Evolutionary conservation across 1,140 invertebrate species (phyloP).

Genomic region (Dryas iulia): DNA sequence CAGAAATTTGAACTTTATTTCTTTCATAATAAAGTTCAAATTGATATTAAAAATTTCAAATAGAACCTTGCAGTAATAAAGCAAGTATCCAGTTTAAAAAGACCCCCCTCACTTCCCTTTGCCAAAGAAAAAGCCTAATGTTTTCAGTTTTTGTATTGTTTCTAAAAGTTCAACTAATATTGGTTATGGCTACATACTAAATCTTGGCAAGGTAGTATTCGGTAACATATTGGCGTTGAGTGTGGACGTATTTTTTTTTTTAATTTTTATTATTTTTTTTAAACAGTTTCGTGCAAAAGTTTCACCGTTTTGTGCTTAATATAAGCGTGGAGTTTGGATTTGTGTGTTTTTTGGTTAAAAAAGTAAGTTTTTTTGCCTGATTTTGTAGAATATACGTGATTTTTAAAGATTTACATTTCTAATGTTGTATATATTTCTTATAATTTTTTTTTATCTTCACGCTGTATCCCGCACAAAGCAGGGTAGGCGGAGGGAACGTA

Average conservation of each 20-base stretch:
- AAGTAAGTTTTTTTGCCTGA: neutral
- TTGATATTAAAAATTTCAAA: constrained; percentile 18
- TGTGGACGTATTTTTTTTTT: constrained; percentile 47
- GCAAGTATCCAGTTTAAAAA: constrained; percentile 38
- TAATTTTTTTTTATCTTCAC: too few relatives aligned
- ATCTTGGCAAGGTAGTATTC: constrained; percentile 49
- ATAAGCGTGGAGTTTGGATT: neutral
- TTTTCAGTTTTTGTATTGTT: constrained; percentile 29
- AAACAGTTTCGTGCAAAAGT: constrained; percentile 23
- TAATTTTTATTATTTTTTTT: constrained; percentile 43
- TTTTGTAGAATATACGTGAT: too few relatives aligned
- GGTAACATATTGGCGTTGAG: constrained; percentile 38
- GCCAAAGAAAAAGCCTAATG: constrained; percentile 5
- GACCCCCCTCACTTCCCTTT: constrained; percentile 37
- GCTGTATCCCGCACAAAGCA: too few relatives aligned
- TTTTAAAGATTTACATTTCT: too few relatives aligned
- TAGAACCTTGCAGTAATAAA: constrained; percentile 16
- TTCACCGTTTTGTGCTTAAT: constrained; percentile 4
- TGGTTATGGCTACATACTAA: constrained; percentile 43
- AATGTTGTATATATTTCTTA: too few relatives aligned
- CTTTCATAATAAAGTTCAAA: constrained; percentile 23
- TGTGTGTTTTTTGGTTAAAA: neutral
- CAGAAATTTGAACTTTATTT: constrained; percentile 14
- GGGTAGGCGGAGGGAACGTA: too few relatives aligned
- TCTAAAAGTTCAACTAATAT: constrained; percentile 33